Percentiles rank a stretch among this genome's conserved stretches.
phyloP scores from a whole-genome alignment of 1,140 invertebrate species.

The Dendroctonus valens region DNA sequence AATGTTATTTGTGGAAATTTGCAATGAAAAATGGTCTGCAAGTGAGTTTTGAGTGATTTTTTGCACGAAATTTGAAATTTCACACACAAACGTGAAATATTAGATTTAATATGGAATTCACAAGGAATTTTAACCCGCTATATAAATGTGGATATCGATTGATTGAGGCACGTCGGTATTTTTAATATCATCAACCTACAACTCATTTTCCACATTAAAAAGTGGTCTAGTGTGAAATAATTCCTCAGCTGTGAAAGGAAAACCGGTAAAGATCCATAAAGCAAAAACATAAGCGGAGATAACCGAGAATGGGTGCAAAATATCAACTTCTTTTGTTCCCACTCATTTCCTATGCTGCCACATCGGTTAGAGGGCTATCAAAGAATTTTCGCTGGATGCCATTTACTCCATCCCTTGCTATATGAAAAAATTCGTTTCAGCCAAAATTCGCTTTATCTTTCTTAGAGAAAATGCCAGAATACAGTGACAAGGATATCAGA shows the following conservation, averaged over 20 bases:
- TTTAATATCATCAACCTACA: not conserved
- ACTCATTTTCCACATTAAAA: not conserved
- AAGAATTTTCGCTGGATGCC: not conserved
- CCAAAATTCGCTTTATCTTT: not conserved
- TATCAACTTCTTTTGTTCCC: constrained; percentile 6
- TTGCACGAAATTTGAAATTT: too few relatives aligned
- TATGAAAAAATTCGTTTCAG: constrained; percentile 1
- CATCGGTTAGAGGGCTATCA: constrained; percentile 10
- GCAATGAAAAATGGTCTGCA: too few relatives aligned
- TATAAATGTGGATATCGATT: too few relatives aligned
- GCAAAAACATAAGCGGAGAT: constrained; percentile 1
- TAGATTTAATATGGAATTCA: too few relatives aligned
- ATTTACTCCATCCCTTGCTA: constrained; percentile 1
- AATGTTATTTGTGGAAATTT: too few relatives aligned
- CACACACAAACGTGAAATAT: too few relatives aligned
- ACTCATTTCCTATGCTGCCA: constrained; percentile 11
- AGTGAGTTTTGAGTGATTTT: too few relatives aligned
- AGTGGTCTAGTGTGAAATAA: constrained; percentile 6
- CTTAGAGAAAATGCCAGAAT: too few relatives aligned
- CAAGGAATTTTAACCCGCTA: too few relatives aligned
- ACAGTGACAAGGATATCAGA: too few relatives aligned
- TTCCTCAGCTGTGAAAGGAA: not conserved
- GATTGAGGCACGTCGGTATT: not conserved
- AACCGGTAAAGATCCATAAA: constrained; percentile 3
- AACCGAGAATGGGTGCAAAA: constrained; percentile 7